Conservation (phyloP, 1,140 invertebrate species). For the Cydia amplana region DNA sequence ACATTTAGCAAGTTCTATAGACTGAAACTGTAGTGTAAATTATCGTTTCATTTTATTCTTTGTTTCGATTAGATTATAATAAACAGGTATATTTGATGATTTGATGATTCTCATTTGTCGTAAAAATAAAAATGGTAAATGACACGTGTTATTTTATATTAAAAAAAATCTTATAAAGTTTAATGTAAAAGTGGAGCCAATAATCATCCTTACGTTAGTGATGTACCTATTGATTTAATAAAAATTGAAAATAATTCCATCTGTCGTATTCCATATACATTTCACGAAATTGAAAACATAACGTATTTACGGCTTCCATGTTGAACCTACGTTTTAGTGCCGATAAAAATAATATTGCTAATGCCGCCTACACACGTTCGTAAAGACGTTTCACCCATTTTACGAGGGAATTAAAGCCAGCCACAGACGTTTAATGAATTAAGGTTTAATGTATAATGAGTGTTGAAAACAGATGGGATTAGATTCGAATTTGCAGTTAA, state of each 20-base stretch:
- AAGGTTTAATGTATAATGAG: conserved; percentile 15
- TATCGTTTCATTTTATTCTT: too few species aligned
- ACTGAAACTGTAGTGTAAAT: too few species aligned
- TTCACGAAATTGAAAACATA: conserved; percentile 33
- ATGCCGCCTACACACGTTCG: conserved; percentile 29
- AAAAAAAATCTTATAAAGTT: too few species aligned
- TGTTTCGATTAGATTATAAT: too few species aligned
- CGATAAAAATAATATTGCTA: conserved; percentile 32
- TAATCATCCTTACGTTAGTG: background rate
- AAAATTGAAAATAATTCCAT: background rate
- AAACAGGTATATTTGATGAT: too few species aligned
- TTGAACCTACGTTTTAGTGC: conserved; percentile 31
- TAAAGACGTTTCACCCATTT: conserved; percentile 35
- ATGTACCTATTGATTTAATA: background rate
- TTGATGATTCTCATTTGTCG: too few species aligned
- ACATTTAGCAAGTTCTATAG: too few species aligned
- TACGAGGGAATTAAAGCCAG: conserved; percentile 15
- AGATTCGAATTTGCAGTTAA: conserved; percentile 10
- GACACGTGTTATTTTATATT: too few species aligned
- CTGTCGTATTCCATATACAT: conserved; percentile 14
- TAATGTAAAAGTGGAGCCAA: background rate
- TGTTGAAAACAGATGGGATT: conserved; percentile 7
- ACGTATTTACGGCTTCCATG: conserved; percentile 28
- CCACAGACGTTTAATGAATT: conserved; percentile 29
- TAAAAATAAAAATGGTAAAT: too few species aligned